These are phyloP conservation scores for Anableps anableps DNA, from an alignment of 2,797 vertebrate species.

Conservation along the genomic window DNA sequence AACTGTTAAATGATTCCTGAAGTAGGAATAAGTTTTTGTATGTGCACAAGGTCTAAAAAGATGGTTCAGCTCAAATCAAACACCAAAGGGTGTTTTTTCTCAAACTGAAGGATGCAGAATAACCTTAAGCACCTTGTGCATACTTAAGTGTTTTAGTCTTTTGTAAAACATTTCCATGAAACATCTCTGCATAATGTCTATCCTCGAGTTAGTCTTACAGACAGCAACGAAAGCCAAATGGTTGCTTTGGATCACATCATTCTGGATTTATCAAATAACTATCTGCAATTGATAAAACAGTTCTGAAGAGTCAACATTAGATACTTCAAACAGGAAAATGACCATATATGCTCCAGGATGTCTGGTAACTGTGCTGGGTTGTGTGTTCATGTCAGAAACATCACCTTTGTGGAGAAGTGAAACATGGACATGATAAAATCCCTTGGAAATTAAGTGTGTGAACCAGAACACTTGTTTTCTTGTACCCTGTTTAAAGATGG, in stretches of 20 bases:
- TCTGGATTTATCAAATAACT: not conserved
- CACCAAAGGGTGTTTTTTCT: not conserved
- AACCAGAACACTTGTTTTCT: not conserved
- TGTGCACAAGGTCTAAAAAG: not conserved
- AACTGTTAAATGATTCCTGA: not conserved
- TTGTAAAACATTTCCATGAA: not conserved
- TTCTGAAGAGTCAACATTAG: not conserved
- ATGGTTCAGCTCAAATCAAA: not conserved
- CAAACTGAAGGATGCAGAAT: not conserved
- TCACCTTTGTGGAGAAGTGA: not conserved
- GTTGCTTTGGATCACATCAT: not conserved
- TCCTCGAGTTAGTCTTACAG: not conserved
- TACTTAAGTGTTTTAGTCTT: not conserved
- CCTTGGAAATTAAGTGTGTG: not conserved
- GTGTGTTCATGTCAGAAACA: not conserved
- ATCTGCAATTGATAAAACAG: not conserved
- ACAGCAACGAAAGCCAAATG: not conserved
- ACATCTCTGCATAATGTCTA: not conserved
- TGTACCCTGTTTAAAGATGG: not conserved
- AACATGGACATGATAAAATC: not conserved
- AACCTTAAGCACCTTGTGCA: not conserved
- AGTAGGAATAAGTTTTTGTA: not conserved
- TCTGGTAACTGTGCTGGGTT: not conserved
- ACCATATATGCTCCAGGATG: not conserved
- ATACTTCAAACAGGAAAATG: not conserved